A percentile compares a stretch with the other conserved stretches of the same genome.
Conservation (phyloP, 2,797 vertebrate genomes). For the Nothura maculosa region DNA sequence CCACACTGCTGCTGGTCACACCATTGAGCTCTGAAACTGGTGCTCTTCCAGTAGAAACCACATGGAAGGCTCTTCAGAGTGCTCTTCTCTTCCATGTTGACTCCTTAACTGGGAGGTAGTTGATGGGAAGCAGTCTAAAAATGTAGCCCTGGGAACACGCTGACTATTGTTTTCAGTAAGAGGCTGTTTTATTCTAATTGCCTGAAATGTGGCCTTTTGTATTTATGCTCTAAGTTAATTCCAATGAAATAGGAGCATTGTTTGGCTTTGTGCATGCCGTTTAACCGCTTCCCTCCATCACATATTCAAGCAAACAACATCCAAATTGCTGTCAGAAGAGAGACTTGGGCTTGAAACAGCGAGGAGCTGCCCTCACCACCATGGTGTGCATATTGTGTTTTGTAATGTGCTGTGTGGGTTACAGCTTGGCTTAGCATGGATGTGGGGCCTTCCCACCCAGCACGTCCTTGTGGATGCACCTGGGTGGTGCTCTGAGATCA, state of each 20-base stretch:
- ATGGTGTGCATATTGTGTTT: accelerated
- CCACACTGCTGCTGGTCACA: accelerated
- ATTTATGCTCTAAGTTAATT: neutral
- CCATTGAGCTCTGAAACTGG: neutral
- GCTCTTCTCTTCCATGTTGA: accelerated
- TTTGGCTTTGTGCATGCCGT: neutral
- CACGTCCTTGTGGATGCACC: accelerated
- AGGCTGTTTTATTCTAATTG: neutral
- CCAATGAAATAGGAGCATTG: neutral
- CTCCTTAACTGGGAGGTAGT: neutral
- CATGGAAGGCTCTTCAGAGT: neutral
- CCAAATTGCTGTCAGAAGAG: neutral
- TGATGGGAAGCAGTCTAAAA: neutral
- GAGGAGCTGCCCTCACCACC: neutral
- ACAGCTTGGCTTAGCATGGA: neutral
- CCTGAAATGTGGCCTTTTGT: neutral
- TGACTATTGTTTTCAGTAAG: neutral
- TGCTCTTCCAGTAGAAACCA: accelerated
- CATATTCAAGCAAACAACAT: neutral
- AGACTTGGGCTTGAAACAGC: neutral
- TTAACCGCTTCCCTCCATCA: neutral
- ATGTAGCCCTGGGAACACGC: accelerated
- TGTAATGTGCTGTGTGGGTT: neutral
- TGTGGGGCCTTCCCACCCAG: accelerated
- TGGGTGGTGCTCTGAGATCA: neutral